Percentiles rank a stretch among this genome's conserved stretches.
These are phyloP conservation scores for Dasyurus viverrinus DNA, from an alignment of 2,113 vertebrate genomes.

Conservation along the genomic window DNA sequence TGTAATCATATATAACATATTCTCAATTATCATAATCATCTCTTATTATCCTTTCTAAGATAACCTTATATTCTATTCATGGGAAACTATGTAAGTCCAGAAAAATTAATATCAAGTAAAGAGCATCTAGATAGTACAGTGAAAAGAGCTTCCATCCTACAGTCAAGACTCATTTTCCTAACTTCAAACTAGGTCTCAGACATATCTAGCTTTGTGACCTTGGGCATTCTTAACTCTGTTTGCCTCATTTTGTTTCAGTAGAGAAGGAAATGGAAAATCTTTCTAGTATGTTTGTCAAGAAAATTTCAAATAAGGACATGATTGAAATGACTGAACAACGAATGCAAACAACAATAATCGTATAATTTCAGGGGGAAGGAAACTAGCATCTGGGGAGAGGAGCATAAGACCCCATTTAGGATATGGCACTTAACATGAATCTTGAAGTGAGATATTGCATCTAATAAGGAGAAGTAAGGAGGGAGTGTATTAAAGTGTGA, in stretches of 20 bases:
- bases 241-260: too few species aligned
- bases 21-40: background rate
- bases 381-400: rapidly evolving
- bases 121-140: too few species aligned
- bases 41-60: background rate
- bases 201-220: too few species aligned
- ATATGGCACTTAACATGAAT: background rate
- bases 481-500: background rate
- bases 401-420: background rate
- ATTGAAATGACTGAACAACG: background rate
- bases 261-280: too few species aligned
- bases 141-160: too few species aligned
- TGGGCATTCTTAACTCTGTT: too few species aligned
- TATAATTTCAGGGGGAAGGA: background rate
- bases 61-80: background rate
- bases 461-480: background rate
- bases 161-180: too few species aligned
- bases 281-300: too few species aligned
- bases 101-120: background rate
- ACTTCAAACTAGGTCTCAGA: too few species aligned
- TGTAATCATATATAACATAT: background rate
- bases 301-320: too few species aligned
- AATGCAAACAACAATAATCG: background rate
- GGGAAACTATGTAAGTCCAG: background rate
- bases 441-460: background rate